phyloP scores from a whole-genome alignment of 2,888 invertebrate species.

The Furcula furcula region DNA sequence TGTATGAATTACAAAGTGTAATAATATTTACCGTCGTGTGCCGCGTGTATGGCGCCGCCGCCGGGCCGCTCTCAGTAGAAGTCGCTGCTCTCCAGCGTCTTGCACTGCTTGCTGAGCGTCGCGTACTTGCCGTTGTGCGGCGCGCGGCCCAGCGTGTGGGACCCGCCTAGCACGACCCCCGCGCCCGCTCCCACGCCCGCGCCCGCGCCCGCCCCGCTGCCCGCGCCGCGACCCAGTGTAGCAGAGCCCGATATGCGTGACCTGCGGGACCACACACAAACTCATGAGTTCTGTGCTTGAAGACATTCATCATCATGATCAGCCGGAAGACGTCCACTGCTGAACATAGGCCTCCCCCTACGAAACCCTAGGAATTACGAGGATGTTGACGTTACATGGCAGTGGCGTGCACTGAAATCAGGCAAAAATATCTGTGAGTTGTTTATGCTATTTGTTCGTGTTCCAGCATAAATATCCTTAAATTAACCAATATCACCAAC shows the following conservation, averaged over 20 bases:
- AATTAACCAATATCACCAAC: too few species aligned
- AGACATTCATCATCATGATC: too few species aligned
- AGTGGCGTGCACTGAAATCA: too few species aligned
- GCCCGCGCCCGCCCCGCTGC: conserved; percentile 50
- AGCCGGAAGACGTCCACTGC: too few species aligned
- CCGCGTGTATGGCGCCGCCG: conserved; percentile 65
- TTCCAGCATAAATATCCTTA: too few species aligned
- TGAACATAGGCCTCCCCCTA: too few species aligned
- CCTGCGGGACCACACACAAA: conserved; percentile 43
- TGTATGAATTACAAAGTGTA: too few species aligned
- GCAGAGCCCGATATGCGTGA: conserved; percentile 69
- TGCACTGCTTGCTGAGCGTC: conserved; percentile 97
- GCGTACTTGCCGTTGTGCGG: conserved; percentile 94
- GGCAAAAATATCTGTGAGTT: too few species aligned
- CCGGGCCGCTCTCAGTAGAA: conserved; percentile 95
- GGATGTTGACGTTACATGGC: too few species aligned
- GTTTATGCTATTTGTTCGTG: too few species aligned
- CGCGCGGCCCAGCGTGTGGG: conserved; percentile 86
- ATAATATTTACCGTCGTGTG: conserved; percentile 34
- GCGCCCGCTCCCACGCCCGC: conserved; percentile 62
- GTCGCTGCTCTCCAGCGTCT: conserved; percentile 95
- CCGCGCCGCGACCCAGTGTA: conserved; percentile 56
- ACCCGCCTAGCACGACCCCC: conserved; percentile 66
- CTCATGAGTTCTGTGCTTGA: too few species aligned
- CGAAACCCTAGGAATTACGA: too few species aligned